Evolutionary conservation across 2,797 vertebrate species (phyloP).

Genomic region (Mus minutoides): DNA sequence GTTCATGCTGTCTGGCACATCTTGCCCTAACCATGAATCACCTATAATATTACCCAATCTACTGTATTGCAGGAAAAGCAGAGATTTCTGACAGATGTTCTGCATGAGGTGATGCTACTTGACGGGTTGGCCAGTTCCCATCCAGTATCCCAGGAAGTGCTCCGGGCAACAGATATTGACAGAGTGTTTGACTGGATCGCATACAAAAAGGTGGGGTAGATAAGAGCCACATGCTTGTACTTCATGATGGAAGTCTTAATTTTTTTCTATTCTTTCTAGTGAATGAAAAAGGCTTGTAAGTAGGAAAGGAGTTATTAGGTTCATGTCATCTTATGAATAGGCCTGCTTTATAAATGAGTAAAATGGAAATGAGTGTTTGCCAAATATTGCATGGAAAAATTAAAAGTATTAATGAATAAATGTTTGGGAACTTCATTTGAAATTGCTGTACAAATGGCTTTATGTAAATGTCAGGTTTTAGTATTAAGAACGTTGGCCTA

Average conservation of each 20-base stretch:
- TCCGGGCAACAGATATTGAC: slow-evolving; percentile 95
- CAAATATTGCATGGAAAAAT: slow-evolving; percentile 50
- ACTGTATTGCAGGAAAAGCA: slow-evolving; percentile 95
- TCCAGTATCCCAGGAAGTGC: slow-evolving; percentile 97
- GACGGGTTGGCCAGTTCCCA: slow-evolving; percentile 96
- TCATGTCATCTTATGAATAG: slow-evolving; percentile 33
- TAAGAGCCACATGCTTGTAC: slow-evolving; percentile 32
- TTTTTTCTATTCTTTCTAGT: neutral
- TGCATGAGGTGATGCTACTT: slow-evolving; percentile 98
- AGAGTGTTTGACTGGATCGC: slow-evolving; percentile 99
- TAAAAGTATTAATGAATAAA: slow-evolving; percentile 62
- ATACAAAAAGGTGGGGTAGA: slow-evolving; percentile 94
- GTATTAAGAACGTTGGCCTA: slow-evolving; percentile 32
- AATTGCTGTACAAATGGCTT: slow-evolving; percentile 24
- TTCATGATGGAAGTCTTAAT: neutral
- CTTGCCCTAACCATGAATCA: slow-evolving; percentile 53
- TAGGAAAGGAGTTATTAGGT: neutral
- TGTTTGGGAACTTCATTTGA: slow-evolving; percentile 29
- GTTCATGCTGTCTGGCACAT: slow-evolving; percentile 11
- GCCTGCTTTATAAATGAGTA: slow-evolving; percentile 16
- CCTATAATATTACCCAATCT: slow-evolving; percentile 66
- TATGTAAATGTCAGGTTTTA: slow-evolving; percentile 46
- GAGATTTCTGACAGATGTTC: slow-evolving; percentile 97
- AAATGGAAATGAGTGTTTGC: slow-evolving; percentile 58
- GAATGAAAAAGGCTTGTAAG: slow-evolving; percentile 4